Percentiles rank a stretch among this genome's conserved stretches.
Conservation (phyloP, 2,888 invertebrate species). For the Pseudeuparius sepicola region DNA sequence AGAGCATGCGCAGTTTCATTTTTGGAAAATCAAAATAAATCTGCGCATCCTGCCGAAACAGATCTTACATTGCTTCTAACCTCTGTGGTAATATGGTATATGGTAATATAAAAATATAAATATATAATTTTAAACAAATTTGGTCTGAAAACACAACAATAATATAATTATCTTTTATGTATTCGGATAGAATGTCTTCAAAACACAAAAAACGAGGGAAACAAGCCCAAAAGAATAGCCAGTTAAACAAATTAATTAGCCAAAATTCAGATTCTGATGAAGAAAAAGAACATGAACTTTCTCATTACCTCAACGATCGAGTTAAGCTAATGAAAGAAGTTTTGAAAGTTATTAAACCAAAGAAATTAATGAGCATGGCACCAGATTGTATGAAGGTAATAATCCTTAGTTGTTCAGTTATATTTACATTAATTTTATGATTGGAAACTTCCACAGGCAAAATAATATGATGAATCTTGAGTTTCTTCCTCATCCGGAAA, state of each 20-base stretch:
- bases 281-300: slow-evolving; percentile 36
- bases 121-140: too few relatives aligned
- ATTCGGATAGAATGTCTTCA: too few relatives aligned
- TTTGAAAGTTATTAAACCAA: slow-evolving; percentile 37
- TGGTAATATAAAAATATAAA: too few relatives aligned
- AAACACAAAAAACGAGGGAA: too few relatives aligned
- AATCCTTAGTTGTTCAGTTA: slow-evolving; percentile 3
- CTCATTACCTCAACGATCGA: slow-evolving; percentile 35
- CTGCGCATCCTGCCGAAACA: too few relatives aligned
- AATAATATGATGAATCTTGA: background rate
- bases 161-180: too few relatives aligned
- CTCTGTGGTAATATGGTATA: too few relatives aligned
- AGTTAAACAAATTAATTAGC: slow-evolving; percentile 28
- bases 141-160: too few relatives aligned
- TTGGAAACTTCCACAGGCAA: slow-evolving; percentile 6
- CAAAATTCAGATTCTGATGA: slow-evolving; percentile 29
- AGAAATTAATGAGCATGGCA: slow-evolving; percentile 38
- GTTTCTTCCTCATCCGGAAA: slow-evolving; percentile 4
- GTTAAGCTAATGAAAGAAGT: slow-evolving; percentile 39
- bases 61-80: too few relatives aligned
- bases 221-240: slow-evolving; percentile 27
- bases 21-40: too few relatives aligned
- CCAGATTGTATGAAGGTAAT: slow-evolving; percentile 36
- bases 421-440: slow-evolving; percentile 7
- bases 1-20: too few relatives aligned